These are phyloP conservation scores for Neria commutata DNA, from an alignment of 2,888 invertebrate genomes.

Conservation along the genomic window DNA sequence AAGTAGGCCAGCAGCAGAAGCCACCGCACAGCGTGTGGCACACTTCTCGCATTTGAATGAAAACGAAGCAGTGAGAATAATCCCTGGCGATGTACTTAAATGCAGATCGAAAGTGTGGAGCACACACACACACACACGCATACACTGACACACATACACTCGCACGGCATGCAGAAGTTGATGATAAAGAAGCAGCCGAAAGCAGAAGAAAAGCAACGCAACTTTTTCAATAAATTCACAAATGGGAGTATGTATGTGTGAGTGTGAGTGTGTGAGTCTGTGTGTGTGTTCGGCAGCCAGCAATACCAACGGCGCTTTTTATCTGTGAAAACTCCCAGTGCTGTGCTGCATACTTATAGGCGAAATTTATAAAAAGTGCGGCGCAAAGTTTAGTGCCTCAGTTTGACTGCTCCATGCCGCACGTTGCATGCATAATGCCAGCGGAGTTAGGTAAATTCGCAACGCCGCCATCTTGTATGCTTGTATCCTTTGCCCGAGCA, in stretches of 20 bases:
- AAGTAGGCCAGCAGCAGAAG: too few species aligned
- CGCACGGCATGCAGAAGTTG: slow-evolving; percentile 34
- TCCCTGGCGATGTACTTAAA: slow-evolving; percentile 29
- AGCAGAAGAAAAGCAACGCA: slow-evolving; percentile 35
- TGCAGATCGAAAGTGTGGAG: slow-evolving; percentile 26
- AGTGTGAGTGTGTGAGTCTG: not conserved
- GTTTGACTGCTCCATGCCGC: not conserved
- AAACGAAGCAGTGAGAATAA: too few species aligned
- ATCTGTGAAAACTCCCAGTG: too few species aligned
- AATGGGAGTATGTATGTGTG: not conserved
- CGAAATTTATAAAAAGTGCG: slow-evolving; percentile 20
- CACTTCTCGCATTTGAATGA: too few species aligned
- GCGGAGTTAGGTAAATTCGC: slow-evolving; percentile 19
- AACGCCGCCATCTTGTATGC: too few species aligned
- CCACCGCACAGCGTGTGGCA: too few species aligned
- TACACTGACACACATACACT: not conserved
- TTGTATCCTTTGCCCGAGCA: not conserved
- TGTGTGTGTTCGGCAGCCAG: slow-evolving; percentile 36
- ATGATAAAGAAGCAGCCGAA: not conserved
- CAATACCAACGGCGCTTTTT: slow-evolving; percentile 38
- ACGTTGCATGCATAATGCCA: slow-evolving; percentile 20
- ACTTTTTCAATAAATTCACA: slow-evolving; percentile 53
- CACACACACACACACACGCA: not conserved
- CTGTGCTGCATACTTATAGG: not conserved
- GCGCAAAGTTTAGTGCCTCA: not conserved